phyloP scores from a whole-genome alignment of 2,797 vertebrate genomes.

The Ambastaia sidthimunki region DNA sequence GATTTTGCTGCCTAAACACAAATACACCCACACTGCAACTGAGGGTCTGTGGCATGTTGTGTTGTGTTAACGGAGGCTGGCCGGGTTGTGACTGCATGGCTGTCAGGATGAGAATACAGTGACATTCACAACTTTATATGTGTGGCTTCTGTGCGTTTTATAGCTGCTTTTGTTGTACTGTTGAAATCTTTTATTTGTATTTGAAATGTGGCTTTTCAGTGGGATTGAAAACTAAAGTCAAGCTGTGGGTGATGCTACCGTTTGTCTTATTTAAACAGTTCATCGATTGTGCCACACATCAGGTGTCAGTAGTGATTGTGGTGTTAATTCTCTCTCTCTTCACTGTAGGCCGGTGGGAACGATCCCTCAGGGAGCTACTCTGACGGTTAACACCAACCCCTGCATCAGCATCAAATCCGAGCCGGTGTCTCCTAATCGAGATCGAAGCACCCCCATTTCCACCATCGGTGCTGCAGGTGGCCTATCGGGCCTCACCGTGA shows the following conservation, averaged over 20 bases:
- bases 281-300: not conserved
- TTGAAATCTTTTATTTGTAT: not conserved
- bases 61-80: constrained; percentile 5
- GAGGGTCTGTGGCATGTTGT: constrained; percentile 43
- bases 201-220: constrained; percentile 11
- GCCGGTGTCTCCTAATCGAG: constrained; percentile 91
- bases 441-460: constrained; percentile 87
- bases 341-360: constrained; percentile 86
- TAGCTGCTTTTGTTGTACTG: constrained; percentile 7
- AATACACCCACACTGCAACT: constrained; percentile 15
- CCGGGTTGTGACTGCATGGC: constrained; percentile 1
- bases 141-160: constrained; percentile 33
- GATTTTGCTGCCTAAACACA: constrained; percentile 10
- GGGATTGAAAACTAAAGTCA: not conserved
- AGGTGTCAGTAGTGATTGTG: not conserved
- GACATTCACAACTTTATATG: not conserved
- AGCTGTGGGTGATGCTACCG: not conserved
- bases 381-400: constrained; percentile 93
- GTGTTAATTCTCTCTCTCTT: not conserved
- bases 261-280: constrained; percentile 1
- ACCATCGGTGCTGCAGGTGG: constrained; percentile 49
- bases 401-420: constrained; percentile 96
- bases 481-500: constrained; percentile 61
- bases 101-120: not conserved
- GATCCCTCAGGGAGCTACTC: constrained; percentile 84